Percentiles rank a stretch among this genome's conserved stretches.
phyloP scores from a whole-genome alignment of 2,797 vertebrate genomes.

The Catharus ustulatus region DNA sequence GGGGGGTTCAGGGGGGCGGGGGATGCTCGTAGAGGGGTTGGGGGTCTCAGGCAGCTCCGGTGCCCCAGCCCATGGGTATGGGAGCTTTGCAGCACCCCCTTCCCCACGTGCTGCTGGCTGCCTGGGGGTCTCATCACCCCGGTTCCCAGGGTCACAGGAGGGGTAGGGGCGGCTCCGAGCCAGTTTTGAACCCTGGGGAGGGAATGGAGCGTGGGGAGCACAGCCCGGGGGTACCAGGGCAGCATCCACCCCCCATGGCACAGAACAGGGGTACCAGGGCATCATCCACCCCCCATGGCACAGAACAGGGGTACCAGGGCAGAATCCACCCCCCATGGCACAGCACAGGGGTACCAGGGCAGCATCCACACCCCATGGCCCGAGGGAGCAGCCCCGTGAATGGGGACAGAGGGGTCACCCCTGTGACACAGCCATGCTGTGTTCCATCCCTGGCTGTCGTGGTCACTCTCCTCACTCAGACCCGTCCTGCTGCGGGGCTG shows the following conservation, averaged over 20 bases:
- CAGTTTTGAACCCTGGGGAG: rapidly evolving
- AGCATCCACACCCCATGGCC: neutral
- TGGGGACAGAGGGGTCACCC: neutral
- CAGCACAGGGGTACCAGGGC: too few relatives aligned
- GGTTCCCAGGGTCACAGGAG: rapidly evolving
- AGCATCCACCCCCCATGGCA: too few relatives aligned
- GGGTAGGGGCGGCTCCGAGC: neutral
- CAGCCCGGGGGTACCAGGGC: rapidly evolving
- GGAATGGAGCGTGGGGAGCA: rapidly evolving
- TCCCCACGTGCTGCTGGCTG: neutral
- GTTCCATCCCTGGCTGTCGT: rapidly evolving
- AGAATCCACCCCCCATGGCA: too few relatives aligned
- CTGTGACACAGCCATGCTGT: rapidly evolving
- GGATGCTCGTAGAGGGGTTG: neutral
- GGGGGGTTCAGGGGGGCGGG: rapidly evolving
- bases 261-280: too few relatives aligned
- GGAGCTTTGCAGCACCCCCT: neutral
- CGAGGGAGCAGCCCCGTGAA: rapidly evolving
- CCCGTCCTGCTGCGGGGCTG: rapidly evolving
- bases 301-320: too few relatives aligned
- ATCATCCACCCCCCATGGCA: too few relatives aligned
- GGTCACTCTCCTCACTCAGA: rapidly evolving
- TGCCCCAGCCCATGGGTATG: rapidly evolving
- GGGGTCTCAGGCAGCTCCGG: rapidly evolving
- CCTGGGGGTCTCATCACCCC: rapidly evolving